These are phyloP conservation scores for Pterobdella sp. DNA, from an alignment of 2,888 invertebrate genomes.

Conservation along the genomic window DNA sequence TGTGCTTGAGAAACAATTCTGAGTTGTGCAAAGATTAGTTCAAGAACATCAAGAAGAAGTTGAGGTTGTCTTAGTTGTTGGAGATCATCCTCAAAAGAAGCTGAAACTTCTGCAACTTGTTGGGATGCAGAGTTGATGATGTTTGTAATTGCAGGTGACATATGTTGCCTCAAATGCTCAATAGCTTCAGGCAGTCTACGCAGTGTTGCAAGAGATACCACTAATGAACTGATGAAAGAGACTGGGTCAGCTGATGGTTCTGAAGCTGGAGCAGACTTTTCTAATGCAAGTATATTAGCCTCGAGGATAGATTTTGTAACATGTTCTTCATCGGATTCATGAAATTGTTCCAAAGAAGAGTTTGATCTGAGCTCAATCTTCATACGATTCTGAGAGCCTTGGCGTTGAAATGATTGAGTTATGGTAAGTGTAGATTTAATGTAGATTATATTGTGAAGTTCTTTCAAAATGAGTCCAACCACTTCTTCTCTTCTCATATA, in stretches of 20 bases:
- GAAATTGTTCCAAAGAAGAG: neutral
- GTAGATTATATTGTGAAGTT: constrained; percentile 67
- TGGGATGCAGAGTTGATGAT: constrained; percentile 73
- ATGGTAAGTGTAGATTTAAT: constrained; percentile 58
- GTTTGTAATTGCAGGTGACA: constrained; percentile 70
- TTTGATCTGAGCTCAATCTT: constrained; percentile 1
- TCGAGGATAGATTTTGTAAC: neutral
- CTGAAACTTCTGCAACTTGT: constrained; percentile 56
- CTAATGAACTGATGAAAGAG: constrained; percentile 63
- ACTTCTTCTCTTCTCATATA: constrained; percentile 55
- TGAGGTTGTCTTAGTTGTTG: constrained; percentile 45
- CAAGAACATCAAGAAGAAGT: constrained; percentile 58
- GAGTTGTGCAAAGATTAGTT: constrained; percentile 73
- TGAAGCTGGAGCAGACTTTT: neutral
- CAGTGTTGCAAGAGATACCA: constrained; percentile 75
- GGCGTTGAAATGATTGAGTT: constrained; percentile 47
- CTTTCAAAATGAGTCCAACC: constrained; percentile 63
- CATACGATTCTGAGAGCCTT: constrained; percentile 50
- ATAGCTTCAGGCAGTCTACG: constrained; percentile 74
- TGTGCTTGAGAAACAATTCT: constrained; percentile 72
- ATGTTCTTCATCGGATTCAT: constrained; percentile 14
- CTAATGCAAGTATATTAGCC: neutral
- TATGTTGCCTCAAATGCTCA: constrained; percentile 73
- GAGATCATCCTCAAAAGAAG: constrained; percentile 46
- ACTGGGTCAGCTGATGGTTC: constrained; percentile 13